Percentiles rank a stretch among this genome's conserved stretches.
These are phyloP conservation scores for Perizoma flavofasciatum DNA, from an alignment of 2,888 invertebrate genomes.

Conservation along the genomic window DNA sequence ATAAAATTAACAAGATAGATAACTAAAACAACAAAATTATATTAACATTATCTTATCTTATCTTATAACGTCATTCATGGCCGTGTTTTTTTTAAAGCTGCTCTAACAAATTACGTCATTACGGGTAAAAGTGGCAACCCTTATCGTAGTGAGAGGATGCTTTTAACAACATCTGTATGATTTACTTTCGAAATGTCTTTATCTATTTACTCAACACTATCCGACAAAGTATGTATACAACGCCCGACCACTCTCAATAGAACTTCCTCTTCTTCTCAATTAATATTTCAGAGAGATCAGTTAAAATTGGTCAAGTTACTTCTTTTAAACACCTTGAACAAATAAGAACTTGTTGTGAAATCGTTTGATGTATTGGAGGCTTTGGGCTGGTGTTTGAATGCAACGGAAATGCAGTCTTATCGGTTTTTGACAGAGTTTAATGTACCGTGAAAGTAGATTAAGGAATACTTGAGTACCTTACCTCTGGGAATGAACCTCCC, in stretches of 20 bases:
- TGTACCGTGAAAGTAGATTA: constrained; percentile 10
- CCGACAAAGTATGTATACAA: constrained; percentile 58
- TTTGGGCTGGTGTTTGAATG: constrained; percentile 33
- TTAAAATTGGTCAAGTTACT: constrained; percentile 42
- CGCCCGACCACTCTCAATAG: constrained; percentile 40
- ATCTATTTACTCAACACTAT: constrained; percentile 65
- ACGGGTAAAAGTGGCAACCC: background rate
- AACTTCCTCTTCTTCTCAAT: constrained; percentile 25
- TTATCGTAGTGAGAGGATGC: constrained; percentile 23
- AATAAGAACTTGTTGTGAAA: constrained; percentile 54
- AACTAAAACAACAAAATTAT: too few species aligned
- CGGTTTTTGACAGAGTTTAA: constrained; percentile 9
- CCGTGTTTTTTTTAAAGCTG: background rate
- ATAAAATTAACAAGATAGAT: too few species aligned
- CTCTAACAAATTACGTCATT: constrained; percentile 1
- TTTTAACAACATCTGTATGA: constrained; percentile 54
- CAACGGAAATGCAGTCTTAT: constrained; percentile 27
- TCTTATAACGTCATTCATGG: too few species aligned
- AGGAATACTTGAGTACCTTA: too few species aligned
- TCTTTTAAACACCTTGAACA: constrained; percentile 60
- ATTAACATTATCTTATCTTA: background rate
- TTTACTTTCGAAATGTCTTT: constrained; percentile 62
- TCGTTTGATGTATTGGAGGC: constrained; percentile 58
- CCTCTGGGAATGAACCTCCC: too few species aligned
- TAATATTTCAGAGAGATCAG: constrained; percentile 35